Evolutionary conservation across 2,888 invertebrate species (phyloP).

Genomic region (Pristionchus fissidentatus): DNA sequence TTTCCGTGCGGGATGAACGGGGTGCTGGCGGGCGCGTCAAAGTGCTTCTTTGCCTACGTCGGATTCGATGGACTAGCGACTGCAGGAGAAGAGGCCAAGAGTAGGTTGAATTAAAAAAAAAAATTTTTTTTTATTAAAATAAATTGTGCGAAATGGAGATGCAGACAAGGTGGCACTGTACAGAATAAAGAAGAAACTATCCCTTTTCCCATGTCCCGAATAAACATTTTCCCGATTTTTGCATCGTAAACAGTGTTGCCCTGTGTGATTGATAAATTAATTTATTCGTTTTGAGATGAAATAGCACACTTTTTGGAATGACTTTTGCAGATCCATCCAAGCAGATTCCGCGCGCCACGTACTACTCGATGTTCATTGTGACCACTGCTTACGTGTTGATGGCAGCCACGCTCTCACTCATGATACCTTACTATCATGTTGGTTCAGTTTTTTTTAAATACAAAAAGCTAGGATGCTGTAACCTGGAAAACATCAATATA

Average conservation of each 20-base stretch:
- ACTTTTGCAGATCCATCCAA: constrained; percentile 57
- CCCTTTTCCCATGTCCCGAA: too few species aligned
- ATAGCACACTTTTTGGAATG: neutral
- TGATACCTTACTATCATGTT: constrained; percentile 65
- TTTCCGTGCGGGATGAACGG: constrained; percentile 56
- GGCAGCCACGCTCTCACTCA: constrained; percentile 58
- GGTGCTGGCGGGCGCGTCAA: constrained; percentile 58
- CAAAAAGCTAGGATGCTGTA: too few species aligned
- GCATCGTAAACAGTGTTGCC: too few species aligned
- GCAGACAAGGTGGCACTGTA: too few species aligned
- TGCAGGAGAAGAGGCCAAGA: constrained; percentile 61
- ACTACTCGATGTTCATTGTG: constrained; percentile 57
- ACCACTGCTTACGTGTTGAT: constrained; percentile 60
- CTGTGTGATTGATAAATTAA: too few species aligned
- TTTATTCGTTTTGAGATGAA: neutral
- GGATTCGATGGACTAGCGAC: constrained; percentile 62
- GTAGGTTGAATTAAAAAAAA: too few species aligned
- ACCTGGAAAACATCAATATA: too few species aligned
- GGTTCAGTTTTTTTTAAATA: too few species aligned
- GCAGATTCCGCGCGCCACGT: constrained; percentile 63
- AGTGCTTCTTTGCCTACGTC: constrained; percentile 61
- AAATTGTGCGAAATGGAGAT: too few species aligned
- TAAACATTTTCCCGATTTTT: too few species aligned
- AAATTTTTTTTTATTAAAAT: too few species aligned
- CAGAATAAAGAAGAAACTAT: too few species aligned